Evolutionary conservation across 2,113 vertebrate genomes (phyloP).

Genomic region (Chiloscyllium plagiosum): DNA sequence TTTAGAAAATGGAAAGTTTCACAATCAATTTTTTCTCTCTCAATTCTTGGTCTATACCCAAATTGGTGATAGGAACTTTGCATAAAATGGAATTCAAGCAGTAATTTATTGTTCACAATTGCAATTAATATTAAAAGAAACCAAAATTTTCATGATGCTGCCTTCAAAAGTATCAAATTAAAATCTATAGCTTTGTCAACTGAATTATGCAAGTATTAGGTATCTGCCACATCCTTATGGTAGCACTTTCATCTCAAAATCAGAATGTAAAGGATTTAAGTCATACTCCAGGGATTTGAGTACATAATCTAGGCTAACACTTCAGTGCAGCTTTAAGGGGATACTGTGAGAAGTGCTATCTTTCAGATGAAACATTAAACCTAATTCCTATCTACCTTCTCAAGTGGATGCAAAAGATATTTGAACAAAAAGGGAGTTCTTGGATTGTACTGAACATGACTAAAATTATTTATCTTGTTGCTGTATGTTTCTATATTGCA

Average conservation of each 20-base stretch:
- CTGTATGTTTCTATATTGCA: background rate
- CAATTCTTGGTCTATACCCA: background rate
- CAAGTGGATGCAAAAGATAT: background rate
- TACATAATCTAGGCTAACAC: background rate
- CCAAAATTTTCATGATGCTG: background rate
- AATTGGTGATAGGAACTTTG: background rate
- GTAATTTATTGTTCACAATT: background rate
- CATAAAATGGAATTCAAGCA: background rate
- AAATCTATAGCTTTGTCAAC: background rate
- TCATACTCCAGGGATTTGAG: background rate
- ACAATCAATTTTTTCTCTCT: background rate
- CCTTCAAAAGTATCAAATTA: background rate
- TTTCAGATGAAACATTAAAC: background rate
- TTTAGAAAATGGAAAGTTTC: background rate
- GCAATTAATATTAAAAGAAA: background rate
- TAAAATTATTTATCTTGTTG: background rate
- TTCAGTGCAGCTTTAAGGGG: background rate
- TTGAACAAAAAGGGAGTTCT: background rate
- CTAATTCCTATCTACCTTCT: background rate
- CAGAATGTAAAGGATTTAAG: background rate
- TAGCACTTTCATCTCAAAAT: background rate
- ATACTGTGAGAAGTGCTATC: background rate
- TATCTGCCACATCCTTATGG: background rate
- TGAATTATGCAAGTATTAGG: background rate
- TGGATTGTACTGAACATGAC: background rate